These are phyloP conservation scores for Aptenodytes patagonicus DNA, from an alignment of 2,113 vertebrate species.

Conservation along the genomic window DNA sequence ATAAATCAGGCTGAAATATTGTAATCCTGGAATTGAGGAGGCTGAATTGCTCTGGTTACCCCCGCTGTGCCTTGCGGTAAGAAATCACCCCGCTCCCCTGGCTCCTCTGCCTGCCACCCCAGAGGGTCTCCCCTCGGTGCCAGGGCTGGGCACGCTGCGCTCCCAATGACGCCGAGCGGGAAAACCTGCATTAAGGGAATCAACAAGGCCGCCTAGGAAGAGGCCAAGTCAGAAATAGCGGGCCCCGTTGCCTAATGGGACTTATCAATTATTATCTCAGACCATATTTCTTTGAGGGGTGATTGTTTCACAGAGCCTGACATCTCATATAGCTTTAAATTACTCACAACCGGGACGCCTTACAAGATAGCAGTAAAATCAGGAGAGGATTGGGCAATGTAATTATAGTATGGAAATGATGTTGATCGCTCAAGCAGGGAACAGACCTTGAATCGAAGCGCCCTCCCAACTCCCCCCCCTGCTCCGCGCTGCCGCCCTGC, in stretches of 20 bases:
- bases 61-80: neutral
- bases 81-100: neutral
- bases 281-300: slow-evolving; percentile 84
- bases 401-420: slow-evolving; percentile 97
- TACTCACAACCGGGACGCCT: slow-evolving; percentile 82
- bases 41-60: neutral
- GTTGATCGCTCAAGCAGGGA: slow-evolving; percentile 85
- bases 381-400: slow-evolving; percentile 89
- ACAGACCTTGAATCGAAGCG: slow-evolving; percentile 81
- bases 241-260: slow-evolving; percentile 80
- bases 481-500: neutral
- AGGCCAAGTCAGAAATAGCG: slow-evolving; percentile 68
- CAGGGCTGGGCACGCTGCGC: neutral
- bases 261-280: slow-evolving; percentile 86
- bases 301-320: slow-evolving; percentile 87
- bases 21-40: fast-evolving
- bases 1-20: neutral
- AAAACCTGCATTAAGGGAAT: slow-evolving; percentile 33
- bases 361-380: slow-evolving; percentile 86
- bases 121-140: fast-evolving
- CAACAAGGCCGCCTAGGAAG: slow-evolving; percentile 61
- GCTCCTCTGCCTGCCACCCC: neutral
- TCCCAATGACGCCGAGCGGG: neutral
- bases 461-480: neutral
- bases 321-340: slow-evolving; percentile 88